Evolutionary conservation across 1,140 invertebrate genomes (phyloP).

Genomic region (Cherax quadricarinatus): DNA sequence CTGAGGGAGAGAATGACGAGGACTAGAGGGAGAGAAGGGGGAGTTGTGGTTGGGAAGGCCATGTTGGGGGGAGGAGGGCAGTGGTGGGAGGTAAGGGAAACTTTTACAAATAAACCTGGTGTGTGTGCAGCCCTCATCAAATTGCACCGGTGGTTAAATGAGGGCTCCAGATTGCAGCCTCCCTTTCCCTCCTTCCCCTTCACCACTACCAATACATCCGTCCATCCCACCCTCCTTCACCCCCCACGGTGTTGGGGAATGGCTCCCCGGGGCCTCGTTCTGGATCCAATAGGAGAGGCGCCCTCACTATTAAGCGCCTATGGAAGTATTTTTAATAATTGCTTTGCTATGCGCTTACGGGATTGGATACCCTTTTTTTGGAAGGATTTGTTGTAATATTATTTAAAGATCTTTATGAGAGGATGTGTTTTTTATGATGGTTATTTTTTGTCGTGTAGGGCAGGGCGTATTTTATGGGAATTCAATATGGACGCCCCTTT

Average conservation of each 20-base stretch:
- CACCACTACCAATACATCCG: no score
- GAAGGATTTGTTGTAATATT: background rate
- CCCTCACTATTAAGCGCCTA: conserved; percentile 14
- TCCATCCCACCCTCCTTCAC: no score
- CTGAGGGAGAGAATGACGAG: no score
- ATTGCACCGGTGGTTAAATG: conserved; percentile 49
- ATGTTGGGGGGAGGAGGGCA: background rate
- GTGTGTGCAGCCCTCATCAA: conserved; percentile 39
- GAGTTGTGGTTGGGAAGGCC: background rate
- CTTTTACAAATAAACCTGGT: conserved; percentile 1
- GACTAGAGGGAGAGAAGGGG: no score
- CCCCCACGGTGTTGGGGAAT: background rate
- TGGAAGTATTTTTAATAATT: conserved; percentile 40
- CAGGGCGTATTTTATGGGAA: no score
- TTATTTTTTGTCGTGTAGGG: no score
- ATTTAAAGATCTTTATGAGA: background rate
- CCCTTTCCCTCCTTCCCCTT: background rate
- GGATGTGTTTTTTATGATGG: background rate
- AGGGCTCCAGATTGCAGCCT: conserved; percentile 41
- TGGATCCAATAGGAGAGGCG: conserved; percentile 34
- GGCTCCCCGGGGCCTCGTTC: conserved; percentile 31
- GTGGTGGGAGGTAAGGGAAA: background rate
- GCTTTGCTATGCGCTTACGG: background rate
- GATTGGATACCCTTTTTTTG: background rate
- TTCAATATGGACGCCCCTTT: no score